Percentiles rank a stretch among this genome's conserved stretches.
These are phyloP conservation scores for Steinernema feltiae DNA, from an alignment of 1,140 invertebrate genomes.

Conservation along the genomic window DNA sequence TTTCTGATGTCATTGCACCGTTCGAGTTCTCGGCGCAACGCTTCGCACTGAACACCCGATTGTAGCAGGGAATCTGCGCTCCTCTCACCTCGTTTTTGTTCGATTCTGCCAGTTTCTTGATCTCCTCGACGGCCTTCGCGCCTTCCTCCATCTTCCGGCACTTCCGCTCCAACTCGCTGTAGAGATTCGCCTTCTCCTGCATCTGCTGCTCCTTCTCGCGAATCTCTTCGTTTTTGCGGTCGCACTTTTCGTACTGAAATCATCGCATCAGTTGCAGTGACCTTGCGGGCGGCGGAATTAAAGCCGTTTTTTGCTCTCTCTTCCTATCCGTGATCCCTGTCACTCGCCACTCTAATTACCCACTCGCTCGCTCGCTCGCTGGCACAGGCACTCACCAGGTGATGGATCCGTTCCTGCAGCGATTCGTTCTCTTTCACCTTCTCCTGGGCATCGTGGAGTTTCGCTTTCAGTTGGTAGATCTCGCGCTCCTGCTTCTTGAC, in stretches of 20 bases:
- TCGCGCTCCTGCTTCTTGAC: slow-evolving; percentile 5
- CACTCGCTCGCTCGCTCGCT: not conserved
- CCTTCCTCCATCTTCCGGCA: not conserved
- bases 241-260: slow-evolving; percentile 9
- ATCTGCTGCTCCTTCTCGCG: slow-evolving; percentile 19
- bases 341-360: not conserved
- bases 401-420: not conserved
- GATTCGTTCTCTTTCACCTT: slow-evolving; percentile 5
- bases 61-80: not conserved
- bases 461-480: not conserved
- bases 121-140: not conserved
- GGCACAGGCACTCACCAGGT: not conserved
- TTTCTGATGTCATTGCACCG: slow-evolving; percentile 4
- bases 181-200: not conserved
- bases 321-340: too few relatives aligned
- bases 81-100: not conserved
- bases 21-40: not conserved
- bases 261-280: not conserved
- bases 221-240: not conserved
- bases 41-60: not conserved
- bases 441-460: slow-evolving; percentile 3
- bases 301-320: not conserved
- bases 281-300: not conserved
- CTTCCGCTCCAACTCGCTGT: not conserved
- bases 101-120: not conserved